phyloP scores from a whole-genome alignment of 2,113 vertebrate species.

The Rynchops niger region DNA sequence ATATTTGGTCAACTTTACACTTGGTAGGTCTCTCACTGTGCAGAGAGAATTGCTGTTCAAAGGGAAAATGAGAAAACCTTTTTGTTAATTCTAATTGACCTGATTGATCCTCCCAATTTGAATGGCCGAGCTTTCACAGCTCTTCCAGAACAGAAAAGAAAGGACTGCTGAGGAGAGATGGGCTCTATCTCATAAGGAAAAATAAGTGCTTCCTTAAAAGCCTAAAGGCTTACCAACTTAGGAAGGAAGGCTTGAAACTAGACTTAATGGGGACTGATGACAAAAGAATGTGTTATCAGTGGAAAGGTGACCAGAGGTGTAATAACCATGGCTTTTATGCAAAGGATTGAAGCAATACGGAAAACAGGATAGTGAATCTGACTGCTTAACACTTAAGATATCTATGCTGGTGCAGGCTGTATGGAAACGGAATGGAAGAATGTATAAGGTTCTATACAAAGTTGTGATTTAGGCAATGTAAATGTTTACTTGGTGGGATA shows the following conservation, averaged over 20 bases:
- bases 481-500: neutral
- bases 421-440: neutral
- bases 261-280: neutral
- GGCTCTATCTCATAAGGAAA: neutral
- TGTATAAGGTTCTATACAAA: neutral
- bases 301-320: neutral
- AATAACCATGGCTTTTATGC: neutral
- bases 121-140: neutral
- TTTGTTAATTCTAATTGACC: neutral
- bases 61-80: neutral
- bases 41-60: too few species aligned
- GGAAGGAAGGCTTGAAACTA: neutral
- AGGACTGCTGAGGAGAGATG: neutral
- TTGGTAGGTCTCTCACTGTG: neutral
- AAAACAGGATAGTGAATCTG: neutral
- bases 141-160: neutral
- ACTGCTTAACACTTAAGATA: neutral
- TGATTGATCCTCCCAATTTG: neutral
- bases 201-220: neutral
- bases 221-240: neutral
- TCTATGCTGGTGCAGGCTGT: neutral
- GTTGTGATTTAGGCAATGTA: neutral
- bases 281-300: neutral
- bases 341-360: neutral
- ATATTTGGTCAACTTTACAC: neutral